Evolutionary conservation across 2,113 vertebrate species (phyloP).

Genomic region (Bagarius yarrelli): DNA sequence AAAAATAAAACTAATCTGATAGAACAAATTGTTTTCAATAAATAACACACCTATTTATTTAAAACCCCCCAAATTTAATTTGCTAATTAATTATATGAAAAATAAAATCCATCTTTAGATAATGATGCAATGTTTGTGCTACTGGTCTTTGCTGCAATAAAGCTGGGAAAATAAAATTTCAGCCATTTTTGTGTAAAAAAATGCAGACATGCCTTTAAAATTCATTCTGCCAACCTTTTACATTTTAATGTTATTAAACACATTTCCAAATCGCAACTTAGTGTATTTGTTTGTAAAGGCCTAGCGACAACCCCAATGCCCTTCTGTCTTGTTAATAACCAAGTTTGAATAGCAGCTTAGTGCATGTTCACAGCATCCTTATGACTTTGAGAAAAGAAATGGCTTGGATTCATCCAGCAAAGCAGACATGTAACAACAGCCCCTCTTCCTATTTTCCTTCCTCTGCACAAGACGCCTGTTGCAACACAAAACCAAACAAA

Average conservation of each 20-base stretch:
- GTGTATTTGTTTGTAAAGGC: background rate
- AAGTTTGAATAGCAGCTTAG: slow-evolving; percentile 29
- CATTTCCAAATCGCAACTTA: background rate
- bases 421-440: slow-evolving; percentile 13
- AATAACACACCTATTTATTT: too few species aligned
- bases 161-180: background rate
- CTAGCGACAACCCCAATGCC: background rate
- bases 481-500: slow-evolving; percentile 46
- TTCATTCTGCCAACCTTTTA: background rate
- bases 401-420: background rate
- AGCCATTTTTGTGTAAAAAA: background rate
- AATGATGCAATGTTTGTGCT: too few species aligned
- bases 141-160: too few species aligned
- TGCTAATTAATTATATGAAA: background rate
- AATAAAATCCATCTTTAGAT: background rate
- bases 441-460: background rate
- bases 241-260: background rate
- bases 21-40: background rate
- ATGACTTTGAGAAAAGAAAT: slow-evolving; percentile 12
- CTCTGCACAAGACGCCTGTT: slow-evolving; percentile 44
- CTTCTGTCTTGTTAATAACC: slow-evolving; percentile 1
- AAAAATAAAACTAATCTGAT: too few species aligned
- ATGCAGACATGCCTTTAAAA: background rate
- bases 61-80: too few species aligned
- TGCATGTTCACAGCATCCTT: slow-evolving; percentile 32